Base-by-base conservation (phyloP, 2,888 invertebrate species). In the Germaria angustata region DNA sequence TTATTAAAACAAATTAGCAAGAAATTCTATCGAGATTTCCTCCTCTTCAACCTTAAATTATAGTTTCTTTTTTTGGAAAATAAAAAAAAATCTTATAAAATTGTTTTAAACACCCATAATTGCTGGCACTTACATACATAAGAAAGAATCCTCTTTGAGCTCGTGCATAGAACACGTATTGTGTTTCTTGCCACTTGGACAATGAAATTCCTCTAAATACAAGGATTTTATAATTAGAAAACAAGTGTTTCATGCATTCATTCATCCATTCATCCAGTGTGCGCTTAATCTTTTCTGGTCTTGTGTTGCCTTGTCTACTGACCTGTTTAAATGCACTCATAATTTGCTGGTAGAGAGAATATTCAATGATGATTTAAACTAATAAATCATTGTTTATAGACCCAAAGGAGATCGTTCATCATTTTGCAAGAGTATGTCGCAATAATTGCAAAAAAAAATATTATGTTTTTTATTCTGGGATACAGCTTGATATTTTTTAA, bases 331-430 rank as follows among this genome's bases (percentile, higher is more conserved):
- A 82, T 65, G 46, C 61, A 71, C 20, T 68, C 11, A 71, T 71
- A 76, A 71, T 80, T 76, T 69, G 53, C 65, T 69, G 36, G 53
- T 32, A 32, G 24, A 73, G 57, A 51, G 63, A 76, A 80, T 53
- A 68, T 76, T 51, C 75, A 80, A 82, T 82, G 75, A 68, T 75
- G 61, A 44, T 71, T 59, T 66, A 61, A 75, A 59, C 82, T 76
- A 82, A 82, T 82, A 82, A 82, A 82, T 82, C 82, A 82, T 82
- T 80, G 82, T 82, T 82, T 75, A 75, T 71, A 80, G 75, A 80
- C 75, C 75, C 71, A 82, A 82, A 79, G 82, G 66, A 80, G 82
- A 82, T 82, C 82, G 82, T 82, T 76, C 82, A 82, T 82, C 82
- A 82, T 82, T 82, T 80, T 39, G 59, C 68, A 32, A 66, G 68